Evolutionary conservation across 2,797 vertebrate species (phyloP), one percentile per base, ranked within the genome.

Genomic region (Malurus leucopterus): DNA sequence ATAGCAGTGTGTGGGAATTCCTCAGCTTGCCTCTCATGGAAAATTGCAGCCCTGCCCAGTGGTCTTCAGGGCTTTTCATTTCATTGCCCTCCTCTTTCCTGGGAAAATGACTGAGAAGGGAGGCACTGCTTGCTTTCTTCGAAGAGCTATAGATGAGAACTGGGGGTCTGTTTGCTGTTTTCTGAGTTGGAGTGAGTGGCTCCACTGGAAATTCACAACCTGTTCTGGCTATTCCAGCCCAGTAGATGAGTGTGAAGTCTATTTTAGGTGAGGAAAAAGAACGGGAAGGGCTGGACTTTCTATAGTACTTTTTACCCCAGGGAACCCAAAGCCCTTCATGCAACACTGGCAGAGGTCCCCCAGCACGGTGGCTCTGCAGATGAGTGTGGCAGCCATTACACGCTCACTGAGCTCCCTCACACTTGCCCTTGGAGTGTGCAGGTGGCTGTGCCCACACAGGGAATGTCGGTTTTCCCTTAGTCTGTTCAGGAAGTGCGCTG

Each of bases 321-420:
- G 68, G 89, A 95, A 9, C 44, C 65, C 82, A 51, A 94, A 95
- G 88, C 67, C 89, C 88, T 96, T 95, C 91, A 91, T 71, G 92
- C 89, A 95, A 83, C 71, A 54, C 64, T 84, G 91, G n/a, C 89
- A 88, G 95, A 94, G 83, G 61, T 82, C 46, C 86, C 91, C 38
- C 32, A 82, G 85, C 1, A 3, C 6, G 0, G 85, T 72, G 78
- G 84, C 67, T 92, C 76, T 7, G 19, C 74, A 53, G 91, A 81
- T 1, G 20, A 90, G 76, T 13, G 64, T 91, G 69, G 90, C 80
- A 78, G 82, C 78, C 90, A 84, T 96, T 84, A 95, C 9, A 11
- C 0, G 82, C 93, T 95, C 72, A 78, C 86, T 93, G 91, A 89
- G 83, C 68, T 17, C 1, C 0, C 90, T 65, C 67, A 72, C 13